Evolutionary conservation across 2,888 invertebrate genomes (phyloP).

Genomic region (Cryptus armator): DNA sequence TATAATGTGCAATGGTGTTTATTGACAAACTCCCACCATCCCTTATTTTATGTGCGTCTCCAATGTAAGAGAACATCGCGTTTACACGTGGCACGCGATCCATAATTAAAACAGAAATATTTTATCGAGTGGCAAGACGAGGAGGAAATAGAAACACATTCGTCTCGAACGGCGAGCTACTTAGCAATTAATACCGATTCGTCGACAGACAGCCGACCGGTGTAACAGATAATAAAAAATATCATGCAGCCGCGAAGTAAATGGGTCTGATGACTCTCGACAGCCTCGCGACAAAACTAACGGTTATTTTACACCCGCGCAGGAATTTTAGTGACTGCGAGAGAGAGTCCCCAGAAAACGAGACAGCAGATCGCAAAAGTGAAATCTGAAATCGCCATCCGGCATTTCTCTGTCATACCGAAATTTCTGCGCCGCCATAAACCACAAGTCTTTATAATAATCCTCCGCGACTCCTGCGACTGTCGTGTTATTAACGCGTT

Average conservation of each 20-base stretch:
- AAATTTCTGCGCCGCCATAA: not conserved
- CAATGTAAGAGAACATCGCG: not conserved
- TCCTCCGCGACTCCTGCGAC: not conserved
- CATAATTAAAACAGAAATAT: too few species aligned
- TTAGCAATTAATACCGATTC: too few species aligned
- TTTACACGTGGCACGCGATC: too few species aligned
- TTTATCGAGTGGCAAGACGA: too few species aligned
- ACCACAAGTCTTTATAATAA: not conserved
- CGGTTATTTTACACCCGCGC: constrained; percentile 1
- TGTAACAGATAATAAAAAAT: too few species aligned
- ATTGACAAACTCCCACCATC: not conserved
- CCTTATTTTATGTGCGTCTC: not conserved
- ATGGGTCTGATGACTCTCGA: not conserved
- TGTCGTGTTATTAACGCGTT: too few species aligned
- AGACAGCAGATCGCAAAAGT: not conserved
- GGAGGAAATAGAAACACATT: too few species aligned
- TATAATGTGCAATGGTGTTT: constrained; percentile 2
- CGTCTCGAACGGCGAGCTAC: too few species aligned
- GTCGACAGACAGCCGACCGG: too few species aligned
- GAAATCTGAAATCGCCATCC: constrained; percentile 2
- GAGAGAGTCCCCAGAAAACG: not conserved
- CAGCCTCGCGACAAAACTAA: not conserved
- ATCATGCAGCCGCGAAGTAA: too few species aligned
- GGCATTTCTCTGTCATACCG: not conserved
- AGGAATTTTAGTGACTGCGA: not conserved